Percentiles rank a stretch among this genome's conserved stretches.
Evolutionary conservation across 2,113 vertebrate genomes (phyloP).

Genomic region (Pelecanoides urinatrix): DNA sequence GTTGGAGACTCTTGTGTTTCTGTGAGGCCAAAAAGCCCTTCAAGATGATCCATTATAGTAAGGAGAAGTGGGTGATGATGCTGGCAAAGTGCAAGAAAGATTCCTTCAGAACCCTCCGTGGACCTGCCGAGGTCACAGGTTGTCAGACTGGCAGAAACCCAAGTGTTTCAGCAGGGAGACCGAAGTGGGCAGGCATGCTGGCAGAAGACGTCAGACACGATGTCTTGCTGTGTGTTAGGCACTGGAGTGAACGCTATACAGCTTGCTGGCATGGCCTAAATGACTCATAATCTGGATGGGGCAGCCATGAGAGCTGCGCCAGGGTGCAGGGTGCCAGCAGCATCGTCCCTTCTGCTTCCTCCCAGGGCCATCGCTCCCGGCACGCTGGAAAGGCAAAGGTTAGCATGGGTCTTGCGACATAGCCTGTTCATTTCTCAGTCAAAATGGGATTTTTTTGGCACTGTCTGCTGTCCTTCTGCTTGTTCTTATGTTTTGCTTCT

Average conservation of each 20-base stretch:
- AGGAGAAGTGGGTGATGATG: neutral
- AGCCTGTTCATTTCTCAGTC: neutral
- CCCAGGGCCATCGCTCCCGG: neutral
- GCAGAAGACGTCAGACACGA: neutral
- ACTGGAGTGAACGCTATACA: neutral
- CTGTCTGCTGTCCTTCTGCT: neutral
- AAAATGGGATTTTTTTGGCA: neutral
- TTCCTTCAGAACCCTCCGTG: accelerated
- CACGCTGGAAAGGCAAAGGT: neutral
- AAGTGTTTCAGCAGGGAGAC: neutral
- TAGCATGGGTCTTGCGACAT: neutral
- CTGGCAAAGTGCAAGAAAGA: neutral
- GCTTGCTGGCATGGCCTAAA: neutral
- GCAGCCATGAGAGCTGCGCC: accelerated
- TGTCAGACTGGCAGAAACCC: neutral
- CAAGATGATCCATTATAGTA: neutral
- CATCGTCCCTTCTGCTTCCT: neutral
- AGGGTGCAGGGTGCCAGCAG: neutral
- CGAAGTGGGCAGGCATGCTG: neutral
- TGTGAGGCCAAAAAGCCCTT: neutral
- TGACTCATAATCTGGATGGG: neutral
- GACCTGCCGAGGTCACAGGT: neutral
- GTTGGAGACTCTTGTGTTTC: neutral
- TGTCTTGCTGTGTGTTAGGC: neutral
- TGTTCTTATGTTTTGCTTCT: neutral